A percentile compares a stretch with the other conserved stretches of the same genome.
These are phyloP conservation scores for Oreochromis niloticus DNA, from an alignment of 2,113 vertebrate genomes.

Conservation along the genomic window DNA sequence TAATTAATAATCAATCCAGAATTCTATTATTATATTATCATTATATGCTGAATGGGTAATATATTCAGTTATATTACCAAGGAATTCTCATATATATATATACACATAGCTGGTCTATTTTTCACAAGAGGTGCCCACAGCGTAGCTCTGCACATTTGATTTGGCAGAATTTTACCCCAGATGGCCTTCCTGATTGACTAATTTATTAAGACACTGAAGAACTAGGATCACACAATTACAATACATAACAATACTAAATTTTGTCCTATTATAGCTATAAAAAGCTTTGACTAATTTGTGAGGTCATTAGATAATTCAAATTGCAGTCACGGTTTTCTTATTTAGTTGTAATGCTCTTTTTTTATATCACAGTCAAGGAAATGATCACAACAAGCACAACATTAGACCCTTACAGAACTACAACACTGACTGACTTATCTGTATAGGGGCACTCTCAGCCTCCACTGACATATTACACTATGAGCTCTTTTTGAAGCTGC, in stretches of 20 bases:
- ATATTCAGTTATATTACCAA: too few species aligned
- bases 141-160: too few species aligned
- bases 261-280: not conserved
- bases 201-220: not conserved
- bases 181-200: not conserved
- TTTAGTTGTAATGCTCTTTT: not conserved
- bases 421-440: not conserved
- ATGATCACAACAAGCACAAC: not conserved
- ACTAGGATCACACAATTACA: not conserved
- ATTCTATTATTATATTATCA: too few species aligned
- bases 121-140: too few species aligned
- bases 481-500: not conserved
- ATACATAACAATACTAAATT: not conserved
- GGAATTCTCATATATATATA: too few species aligned
- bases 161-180: too few species aligned
- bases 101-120: too few species aligned
- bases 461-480: not conserved
- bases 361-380: not conserved
- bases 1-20: too few species aligned
- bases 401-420: not conserved
- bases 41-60: too few species aligned
- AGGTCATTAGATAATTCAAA: not conserved
- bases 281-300: not conserved
- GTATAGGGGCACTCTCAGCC: not conserved
- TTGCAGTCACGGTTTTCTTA: not conserved